phyloP scores from a whole-genome alignment of 2,113 vertebrate genomes.

The Theristicus caerulescens region DNA sequence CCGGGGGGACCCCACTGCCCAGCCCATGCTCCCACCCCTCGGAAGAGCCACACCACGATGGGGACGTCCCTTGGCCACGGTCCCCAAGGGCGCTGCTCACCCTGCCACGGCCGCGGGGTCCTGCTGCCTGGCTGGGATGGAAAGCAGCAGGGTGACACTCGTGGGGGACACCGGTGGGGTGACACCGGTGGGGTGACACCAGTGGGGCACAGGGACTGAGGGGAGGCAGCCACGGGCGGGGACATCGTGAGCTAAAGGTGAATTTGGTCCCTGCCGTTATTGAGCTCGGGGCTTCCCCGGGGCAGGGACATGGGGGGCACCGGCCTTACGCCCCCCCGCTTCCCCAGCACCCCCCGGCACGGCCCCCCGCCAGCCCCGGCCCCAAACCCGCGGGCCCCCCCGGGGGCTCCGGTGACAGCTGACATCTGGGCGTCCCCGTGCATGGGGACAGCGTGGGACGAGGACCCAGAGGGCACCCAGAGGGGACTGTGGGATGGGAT shows the following conservation, averaged over 20 bases:
- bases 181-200: not conserved
- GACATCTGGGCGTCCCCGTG: no score
- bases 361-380: not conserved
- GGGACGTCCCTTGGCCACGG: no score
- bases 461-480: no score
- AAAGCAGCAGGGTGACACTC: not conserved
- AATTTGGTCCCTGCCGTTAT: not conserved
- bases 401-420: accelerated
- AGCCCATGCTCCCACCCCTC: accelerated
- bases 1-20: not conserved
- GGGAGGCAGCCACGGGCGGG: not conserved
- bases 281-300: not conserved
- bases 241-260: not conserved
- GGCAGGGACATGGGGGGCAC: not conserved
- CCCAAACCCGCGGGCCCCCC: no score
- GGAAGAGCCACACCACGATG: accelerated
- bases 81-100: not conserved
- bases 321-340: not conserved
- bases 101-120: not conserved
- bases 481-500: not conserved
- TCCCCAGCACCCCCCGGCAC: not conserved
- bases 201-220: not conserved
- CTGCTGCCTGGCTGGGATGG: not conserved
- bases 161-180: not conserved
- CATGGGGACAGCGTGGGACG: accelerated